Evolutionary conservation across 2,113 vertebrate species (phyloP), one percentile per base, ranked within the genome.

Genomic region (Hippocampus mohnikei): DNA sequence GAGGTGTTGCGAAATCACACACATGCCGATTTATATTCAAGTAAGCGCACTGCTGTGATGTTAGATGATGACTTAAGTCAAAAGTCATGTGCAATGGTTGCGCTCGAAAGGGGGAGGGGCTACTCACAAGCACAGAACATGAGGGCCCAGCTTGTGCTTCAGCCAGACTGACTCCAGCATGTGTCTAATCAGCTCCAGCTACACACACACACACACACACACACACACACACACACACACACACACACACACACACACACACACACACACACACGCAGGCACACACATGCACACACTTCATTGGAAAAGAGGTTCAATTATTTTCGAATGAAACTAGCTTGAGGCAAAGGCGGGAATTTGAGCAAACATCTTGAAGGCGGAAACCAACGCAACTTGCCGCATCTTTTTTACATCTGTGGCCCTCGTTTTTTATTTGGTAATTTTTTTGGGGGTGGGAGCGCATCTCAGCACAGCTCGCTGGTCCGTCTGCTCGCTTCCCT

Each of bases 111-210:
- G 64, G 60, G 20, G 10, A 55, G 48, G 29, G 33, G 37, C 4
- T 87, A 93, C 96, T 94, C 90, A 98, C 97, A 95, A 76, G 81
- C 88, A 92, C 63, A 95, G 79, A 81, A 91, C 78, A 67, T 69
- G 78, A 66, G 92, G 87, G 41, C 90, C 87, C 42, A 95, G 92
- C 66, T 88, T 85, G 69, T 94, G 89, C 88, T 94, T 96, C 84
- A 85, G 89, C 96, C 96, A 98, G 73, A 92, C 87, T 33, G 93
- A 87, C 80, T 99, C 95, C 91, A 98, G 71, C 83, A 98, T 91
- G 85, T 87, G 88, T 87, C 94, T 93, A 70, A 96, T 87, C 84
- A 97, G 91, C 83, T 94, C 92, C 92, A 99, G 85, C 96, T 98
- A 86, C 56, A 92, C 82, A 37, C 42, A 85, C 41, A 18, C 25